phyloP scores from a whole-genome alignment of 2,888 invertebrate species.

The Dryocosmus kuriphilus region DNA sequence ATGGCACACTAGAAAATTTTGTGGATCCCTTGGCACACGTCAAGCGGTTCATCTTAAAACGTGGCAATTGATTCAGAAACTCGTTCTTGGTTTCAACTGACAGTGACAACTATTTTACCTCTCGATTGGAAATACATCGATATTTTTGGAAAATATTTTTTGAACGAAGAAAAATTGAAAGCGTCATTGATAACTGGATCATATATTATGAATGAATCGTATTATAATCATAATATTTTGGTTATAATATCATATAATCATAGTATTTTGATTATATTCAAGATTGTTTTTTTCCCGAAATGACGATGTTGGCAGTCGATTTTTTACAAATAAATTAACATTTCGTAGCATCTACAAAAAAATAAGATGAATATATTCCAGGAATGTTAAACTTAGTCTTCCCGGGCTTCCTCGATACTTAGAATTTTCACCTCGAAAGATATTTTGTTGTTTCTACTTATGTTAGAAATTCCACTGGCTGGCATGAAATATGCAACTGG shows the following conservation, averaged over 20 bases:
- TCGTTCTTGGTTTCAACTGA: not conserved
- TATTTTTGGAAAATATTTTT: not conserved
- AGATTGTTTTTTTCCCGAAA: not conserved
- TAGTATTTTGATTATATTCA: not conserved
- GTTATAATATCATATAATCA: too few relatives aligned
- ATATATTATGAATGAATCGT: too few relatives aligned
- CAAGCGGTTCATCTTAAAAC: constrained; percentile 1
- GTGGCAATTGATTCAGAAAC: constrained; percentile 22
- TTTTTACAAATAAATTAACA: constrained; percentile 22
- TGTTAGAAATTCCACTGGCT: not conserved
- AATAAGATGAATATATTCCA: constrained; percentile 16
- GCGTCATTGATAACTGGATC: not conserved
- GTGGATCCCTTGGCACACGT: not conserved
- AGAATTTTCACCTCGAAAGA: not conserved
- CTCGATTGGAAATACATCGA: not conserved
- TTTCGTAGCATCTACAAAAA: not conserved
- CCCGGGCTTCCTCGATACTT: not conserved
- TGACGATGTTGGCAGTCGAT: not conserved
- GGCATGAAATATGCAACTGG: not conserved
- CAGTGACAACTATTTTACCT: constrained; percentile 10
- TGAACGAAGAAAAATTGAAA: not conserved
- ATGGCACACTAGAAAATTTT: not conserved
- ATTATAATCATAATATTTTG: too few relatives aligned
- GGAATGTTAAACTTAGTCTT: not conserved
- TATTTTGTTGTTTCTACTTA: not conserved